Base-by-base conservation (phyloP, 2,113 vertebrate genomes). In the Scolopax mira region DNA sequence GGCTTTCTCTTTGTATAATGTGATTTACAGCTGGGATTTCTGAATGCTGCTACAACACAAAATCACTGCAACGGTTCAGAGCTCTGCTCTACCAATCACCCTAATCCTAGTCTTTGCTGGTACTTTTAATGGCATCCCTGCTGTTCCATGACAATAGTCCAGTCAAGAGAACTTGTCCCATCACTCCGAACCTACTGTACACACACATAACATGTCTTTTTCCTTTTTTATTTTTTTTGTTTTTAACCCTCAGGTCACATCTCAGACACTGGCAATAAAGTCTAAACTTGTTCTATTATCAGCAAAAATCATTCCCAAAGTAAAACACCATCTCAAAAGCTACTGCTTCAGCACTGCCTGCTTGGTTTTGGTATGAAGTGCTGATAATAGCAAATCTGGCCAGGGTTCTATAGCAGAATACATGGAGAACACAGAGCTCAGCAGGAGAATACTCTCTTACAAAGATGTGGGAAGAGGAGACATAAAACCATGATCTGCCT, bases 21-120 rank as follows among this genome's bases (percentile, higher is more conserved):
- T 81, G 94, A 93, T 94, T 94, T 96, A 95, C 94, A 93, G 93
- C 72, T 89, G 66, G 61, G 80, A 84, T 84, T 96, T 82, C 89
- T 87, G 62, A 93, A 92, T 75, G 73, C 77, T 86, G 73, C 83
- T 75, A 60, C 86, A 94, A 71, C 44, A 94, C 64, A 92, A 88
- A 96, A 93, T 84, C 81, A 93, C 42, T 37, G 57, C 39, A 78
- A 88, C 0, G 11, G 60, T 74, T 88, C 85, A 93, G 72, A 90
- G 88, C 70, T 84, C 83, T 81, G 70, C 69, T 92, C 82, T 78
- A 90, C 77, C 83, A 65, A 72, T 64, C 90, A 92, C 61, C 22
- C 77, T 84, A 95, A 94, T 93, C 83, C 70, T 54, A n/a, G 69
- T 48, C 57, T 90, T 88, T 85, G 80, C 9, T 33, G 57, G 73